Evolutionary conservation across 2,113 vertebrate genomes (phyloP).

Genomic region (Hippocampus guttulatus): DNA sequence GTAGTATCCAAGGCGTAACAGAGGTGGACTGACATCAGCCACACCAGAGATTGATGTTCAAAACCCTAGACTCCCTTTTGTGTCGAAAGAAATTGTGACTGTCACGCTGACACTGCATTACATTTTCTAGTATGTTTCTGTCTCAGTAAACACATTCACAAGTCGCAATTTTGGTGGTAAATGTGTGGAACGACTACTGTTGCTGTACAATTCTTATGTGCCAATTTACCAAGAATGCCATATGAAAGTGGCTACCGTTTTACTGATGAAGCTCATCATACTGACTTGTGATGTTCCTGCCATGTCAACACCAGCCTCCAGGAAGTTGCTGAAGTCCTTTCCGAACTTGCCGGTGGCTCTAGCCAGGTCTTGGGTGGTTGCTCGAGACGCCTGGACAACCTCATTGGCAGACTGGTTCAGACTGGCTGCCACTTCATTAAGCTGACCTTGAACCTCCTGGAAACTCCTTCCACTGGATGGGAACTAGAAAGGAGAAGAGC

Average conservation of each 20-base stretch:
- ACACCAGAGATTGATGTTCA: no score
- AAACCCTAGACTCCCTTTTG: no score
- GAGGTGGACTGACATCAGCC: no score
- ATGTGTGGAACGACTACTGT: not conserved
- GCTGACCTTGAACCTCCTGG: constrained; percentile 87
- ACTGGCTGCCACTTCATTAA: constrained; percentile 86
- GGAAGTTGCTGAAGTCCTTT: constrained; percentile 89
- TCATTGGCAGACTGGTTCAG: constrained; percentile 96
- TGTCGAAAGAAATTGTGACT: no score
- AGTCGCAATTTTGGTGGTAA: no score
- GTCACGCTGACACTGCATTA: no score
- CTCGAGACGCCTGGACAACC: constrained; percentile 89
- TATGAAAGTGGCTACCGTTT: not conserved
- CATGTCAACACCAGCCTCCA: constrained; percentile 95
- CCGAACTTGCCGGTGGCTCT: constrained; percentile 91
- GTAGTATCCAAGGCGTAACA: no score
- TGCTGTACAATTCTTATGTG: not conserved
- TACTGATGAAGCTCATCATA: not conserved
- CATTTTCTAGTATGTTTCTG: no score
- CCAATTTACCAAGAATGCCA: not conserved
- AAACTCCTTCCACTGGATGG: constrained; percentile 89
- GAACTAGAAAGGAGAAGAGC: constrained; percentile 71
- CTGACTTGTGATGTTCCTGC: constrained; percentile 89
- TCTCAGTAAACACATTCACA: no score
- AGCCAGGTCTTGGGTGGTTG: constrained; percentile 88